Evolutionary conservation across 2,113 vertebrate species (phyloP), one percentile per base, ranked within the genome.

Genomic region (Pituophis catenifer): DNA sequence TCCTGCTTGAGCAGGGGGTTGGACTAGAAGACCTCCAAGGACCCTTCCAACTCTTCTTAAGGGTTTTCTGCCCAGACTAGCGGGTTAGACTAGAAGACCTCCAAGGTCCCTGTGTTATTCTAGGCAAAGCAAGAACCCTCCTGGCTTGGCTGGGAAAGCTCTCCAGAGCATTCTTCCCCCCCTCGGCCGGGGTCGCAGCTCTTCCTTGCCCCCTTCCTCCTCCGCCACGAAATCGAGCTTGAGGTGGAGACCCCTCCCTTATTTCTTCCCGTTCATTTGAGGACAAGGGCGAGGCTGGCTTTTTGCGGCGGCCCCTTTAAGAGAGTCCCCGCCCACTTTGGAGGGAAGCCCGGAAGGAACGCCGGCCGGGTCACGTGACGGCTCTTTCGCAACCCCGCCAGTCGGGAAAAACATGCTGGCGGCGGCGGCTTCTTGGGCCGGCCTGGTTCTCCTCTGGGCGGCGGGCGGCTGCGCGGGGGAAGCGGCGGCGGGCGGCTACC

Each of bases 351-450:
- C 33, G 92, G 29, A 89, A 44, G 3, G 52, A 58, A 89, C 94
- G 92, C 94, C 88, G 23, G 91, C 0, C 12, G 10, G 17, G 55
- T 93, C 95, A 95, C 92, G 89, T 95, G 94, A 70, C 48, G 7
- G 21, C n/a, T 62, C 12, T 1, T 48, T 86, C 38, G 13, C 62
- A 65, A 44, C 1, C 53, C 29, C 1, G 48, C 53, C 53, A 23
- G 88, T 48, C 24, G 24, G n/a, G 92, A 21, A 3, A 21, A 1
- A 3, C 5, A 19, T 23, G 59, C 26, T 0, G 8, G 26, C 5
- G 29, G 58, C 57, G 29, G 29, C 38, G 0, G 85, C 5, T 8
- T 11, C 65, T 70, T 70, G 48, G 19, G 10, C 6, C 10, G n/a
- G 3, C 7, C 38, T 94, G 86, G 48, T 29, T 3, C 90, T 53